A percentile compares a stretch with the other conserved stretches of the same genome.
phyloP scores from a whole-genome alignment of 2,888 invertebrate species.

The Ferdinandea cuprea region DNA sequence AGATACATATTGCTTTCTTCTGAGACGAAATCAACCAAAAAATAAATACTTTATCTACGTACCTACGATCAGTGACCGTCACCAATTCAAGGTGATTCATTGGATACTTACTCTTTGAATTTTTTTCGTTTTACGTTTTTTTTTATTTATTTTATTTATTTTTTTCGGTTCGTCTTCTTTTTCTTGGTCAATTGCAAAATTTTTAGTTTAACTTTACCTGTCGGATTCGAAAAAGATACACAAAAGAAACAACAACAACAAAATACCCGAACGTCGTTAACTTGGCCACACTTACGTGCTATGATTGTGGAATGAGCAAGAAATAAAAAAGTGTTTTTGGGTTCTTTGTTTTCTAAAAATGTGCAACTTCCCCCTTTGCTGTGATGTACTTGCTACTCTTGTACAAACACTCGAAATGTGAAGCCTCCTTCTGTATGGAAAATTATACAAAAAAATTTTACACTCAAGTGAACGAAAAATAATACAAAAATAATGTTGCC shows the following conservation, averaged over 20 bases:
- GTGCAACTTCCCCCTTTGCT: constrained; percentile 8
- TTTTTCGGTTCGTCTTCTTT: constrained; percentile 5
- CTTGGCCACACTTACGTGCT: constrained; percentile 67
- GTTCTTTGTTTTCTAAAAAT: constrained; percentile 65
- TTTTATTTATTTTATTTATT: no score
- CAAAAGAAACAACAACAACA: constrained; percentile 22
- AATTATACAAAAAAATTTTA: constrained; percentile 11
- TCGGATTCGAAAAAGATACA: constrained; percentile 25
- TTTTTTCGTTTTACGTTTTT: no score
- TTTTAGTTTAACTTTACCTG: constrained; percentile 33
- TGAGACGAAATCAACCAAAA: background rate
- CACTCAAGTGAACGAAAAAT: background rate
- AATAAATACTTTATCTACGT: no score
- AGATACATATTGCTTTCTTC: constrained; percentile 15
- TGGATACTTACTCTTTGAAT: constrained; percentile 15
- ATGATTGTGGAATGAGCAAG: constrained; percentile 61
- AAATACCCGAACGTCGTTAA: constrained; percentile 28
- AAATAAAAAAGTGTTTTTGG: constrained; percentile 28
- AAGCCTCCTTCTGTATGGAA: constrained; percentile 6
- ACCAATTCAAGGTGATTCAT: constrained; percentile 54
- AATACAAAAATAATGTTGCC: no score
- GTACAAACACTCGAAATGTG: background rate
- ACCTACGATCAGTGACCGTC: constrained; percentile 49
- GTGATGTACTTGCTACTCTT: constrained; percentile 3
- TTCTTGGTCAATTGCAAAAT: constrained; percentile 45